Base-by-base conservation (phyloP, 2,888 invertebrate genomes). In the Phyllotreta striolata region DNA sequence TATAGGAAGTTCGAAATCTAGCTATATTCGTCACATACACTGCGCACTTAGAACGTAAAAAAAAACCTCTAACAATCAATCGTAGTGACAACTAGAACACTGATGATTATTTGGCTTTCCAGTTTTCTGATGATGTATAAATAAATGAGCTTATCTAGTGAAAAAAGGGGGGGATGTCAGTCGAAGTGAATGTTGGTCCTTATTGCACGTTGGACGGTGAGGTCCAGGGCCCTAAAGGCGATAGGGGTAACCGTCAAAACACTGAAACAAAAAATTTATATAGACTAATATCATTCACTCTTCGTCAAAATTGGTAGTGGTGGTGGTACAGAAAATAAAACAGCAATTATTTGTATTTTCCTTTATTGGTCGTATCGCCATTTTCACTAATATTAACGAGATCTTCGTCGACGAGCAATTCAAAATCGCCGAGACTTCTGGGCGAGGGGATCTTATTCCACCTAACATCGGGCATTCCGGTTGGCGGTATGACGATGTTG, bases 401-500 rank as follows among this genome's bases (percentile, higher is more conserved):
- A 70, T 95, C 94, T 82, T 95, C 95, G 75, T 95, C 94, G 56
- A 95, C 86, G 6, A 95, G 82, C 41, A 94, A 81, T 74, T 95
- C 93, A 77, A 95, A 95, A 79, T 93, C 92, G 0, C 91, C 91
- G 73, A 93, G 81, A n/a, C 90, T 87, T 71, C 93, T 92, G 0
- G 84, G 82, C 6, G 82, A 83, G 1, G 93, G 93, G 61, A 89
- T 85, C 83, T 95, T 95, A 79, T 92, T 91, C 94, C 94, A 95
- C 67, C 92, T 87, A 6, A 92, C 92, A 77, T 97, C 95, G 52
- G 96, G 96, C 55, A 92, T 84, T 52, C 95, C 95, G 75, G 91
- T 91, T 0, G 94, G 91, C 0, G 96, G 96, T 34, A 96, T 82
- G 0, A 97, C 93, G 41, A 97, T 89, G 6, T 94, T 92, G 72